phyloP scores from a whole-genome alignment of 2,888 invertebrate genomes.

The Hemistola chrysoprasaria region DNA sequence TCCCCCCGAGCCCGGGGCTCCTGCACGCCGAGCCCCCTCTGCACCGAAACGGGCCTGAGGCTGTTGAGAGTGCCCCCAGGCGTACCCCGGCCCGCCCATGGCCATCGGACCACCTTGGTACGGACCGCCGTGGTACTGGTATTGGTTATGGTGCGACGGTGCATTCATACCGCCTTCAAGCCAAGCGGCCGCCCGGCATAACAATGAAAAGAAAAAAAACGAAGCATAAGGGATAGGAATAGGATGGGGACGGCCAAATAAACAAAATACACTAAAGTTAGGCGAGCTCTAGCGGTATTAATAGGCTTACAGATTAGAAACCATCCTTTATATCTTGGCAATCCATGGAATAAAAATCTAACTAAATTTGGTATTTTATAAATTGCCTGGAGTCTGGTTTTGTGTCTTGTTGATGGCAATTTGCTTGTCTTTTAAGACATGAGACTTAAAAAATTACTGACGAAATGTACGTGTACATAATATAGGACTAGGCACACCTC shows the following conservation, averaged over 20 bases:
- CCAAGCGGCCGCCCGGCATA: slow-evolving; percentile 79
- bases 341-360: no score
- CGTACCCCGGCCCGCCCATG: slow-evolving; percentile 41
- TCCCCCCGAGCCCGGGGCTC: slow-evolving; percentile 36
- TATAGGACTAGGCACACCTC: no score
- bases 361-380: no score
- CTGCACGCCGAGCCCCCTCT: slow-evolving; percentile 70
- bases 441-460: no score
- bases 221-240: slow-evolving; percentile 75
- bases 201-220: slow-evolving; percentile 81
- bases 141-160: slow-evolving; percentile 80
- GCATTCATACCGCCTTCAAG: slow-evolving; percentile 83
- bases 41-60: slow-evolving; percentile 77
- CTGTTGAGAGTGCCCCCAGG: slow-evolving; percentile 51
- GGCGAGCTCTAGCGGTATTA: slow-evolving; percentile 56
- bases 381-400: no score
- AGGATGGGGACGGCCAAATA: slow-evolving; percentile 62
- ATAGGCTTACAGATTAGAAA: no score
- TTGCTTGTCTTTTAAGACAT: no score
- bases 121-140: slow-evolving; percentile 79
- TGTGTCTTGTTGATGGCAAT: no score
- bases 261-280: slow-evolving; percentile 60
- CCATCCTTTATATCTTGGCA: no score
- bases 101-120: slow-evolving; percentile 67
- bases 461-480: no score